Conservation (phyloP, 1,140 invertebrate species). For the Hycleus phaleratus region DNA sequence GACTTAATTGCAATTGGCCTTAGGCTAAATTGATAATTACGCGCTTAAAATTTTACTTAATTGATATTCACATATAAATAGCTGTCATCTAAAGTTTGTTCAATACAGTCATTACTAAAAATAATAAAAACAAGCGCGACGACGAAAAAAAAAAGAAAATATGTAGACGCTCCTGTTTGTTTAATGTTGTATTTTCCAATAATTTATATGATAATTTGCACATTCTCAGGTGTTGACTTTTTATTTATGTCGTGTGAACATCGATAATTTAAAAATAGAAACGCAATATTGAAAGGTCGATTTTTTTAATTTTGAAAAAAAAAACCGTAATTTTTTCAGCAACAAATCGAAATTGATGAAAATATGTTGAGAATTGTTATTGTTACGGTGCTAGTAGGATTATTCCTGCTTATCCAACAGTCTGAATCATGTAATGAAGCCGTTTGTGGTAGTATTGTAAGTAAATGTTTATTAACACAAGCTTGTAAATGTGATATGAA, state of each 20-base stretch:
- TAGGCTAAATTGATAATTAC: conserved; percentile 12
- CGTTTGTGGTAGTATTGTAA: conserved; percentile 87
- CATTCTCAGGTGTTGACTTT: conserved; percentile 4
- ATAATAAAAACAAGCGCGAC: too few relatives aligned
- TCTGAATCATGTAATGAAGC: conserved; percentile 59
- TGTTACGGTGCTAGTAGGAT: conserved; percentile 1
- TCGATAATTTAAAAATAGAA: too few relatives aligned
- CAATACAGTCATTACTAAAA: too few relatives aligned
- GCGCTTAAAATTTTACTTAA: conserved; percentile 5
- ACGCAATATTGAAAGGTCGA: too few relatives aligned
- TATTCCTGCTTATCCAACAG: conserved; percentile 13
- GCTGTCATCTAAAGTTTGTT: too few relatives aligned
- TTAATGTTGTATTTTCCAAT: neutral
- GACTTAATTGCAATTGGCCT: conserved; percentile 10
- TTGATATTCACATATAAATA: too few relatives aligned
- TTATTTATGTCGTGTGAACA: too few relatives aligned
- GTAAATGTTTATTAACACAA: conserved; percentile 91
- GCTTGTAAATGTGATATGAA: conserved; percentile 87
- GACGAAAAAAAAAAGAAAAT: too few relatives aligned
- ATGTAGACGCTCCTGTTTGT: too few relatives aligned
- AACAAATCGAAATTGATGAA: too few relatives aligned
- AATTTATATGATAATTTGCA: neutral
- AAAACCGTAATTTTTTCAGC: too few relatives aligned
- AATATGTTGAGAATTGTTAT: conserved; percentile 19
- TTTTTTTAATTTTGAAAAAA: too few relatives aligned